Percentiles rank a stretch among this genome's conserved stretches.
Conservation (phyloP, 92 coral and sea anemone genomes). For the Actinostola sp. region DNA sequence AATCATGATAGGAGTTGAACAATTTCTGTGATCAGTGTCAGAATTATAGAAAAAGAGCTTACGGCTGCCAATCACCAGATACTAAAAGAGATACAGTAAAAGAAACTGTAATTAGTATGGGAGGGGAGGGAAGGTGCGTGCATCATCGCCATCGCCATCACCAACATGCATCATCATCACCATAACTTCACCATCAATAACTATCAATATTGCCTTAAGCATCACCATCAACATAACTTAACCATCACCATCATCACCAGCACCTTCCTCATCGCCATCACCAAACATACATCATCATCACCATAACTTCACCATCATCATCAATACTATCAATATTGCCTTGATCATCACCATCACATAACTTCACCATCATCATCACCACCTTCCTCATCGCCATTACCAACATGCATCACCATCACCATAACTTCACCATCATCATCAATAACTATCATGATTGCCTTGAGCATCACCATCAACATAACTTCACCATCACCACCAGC, state of each 20-base stretch:
- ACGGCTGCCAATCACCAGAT: constrained; percentile 88
- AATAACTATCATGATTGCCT: no score
- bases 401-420: no score
- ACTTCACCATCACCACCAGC: no score
- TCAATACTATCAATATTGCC: background rate
- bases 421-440: no score
- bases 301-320: background rate
- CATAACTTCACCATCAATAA: no score
- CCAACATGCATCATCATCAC: background rate
- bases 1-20: constrained; percentile 86
- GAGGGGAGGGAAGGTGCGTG: background rate
- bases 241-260: background rate
- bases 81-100: constrained; percentile 62
- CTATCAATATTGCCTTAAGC: background rate
- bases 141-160: no score
- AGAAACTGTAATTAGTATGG: background rate
- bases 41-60: constrained; percentile 96
- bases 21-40: constrained; percentile 84
- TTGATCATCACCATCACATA: background rate
- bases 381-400: no score
- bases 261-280: background rate
- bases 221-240: no score
- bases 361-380: no score
- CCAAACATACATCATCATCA: background rate
- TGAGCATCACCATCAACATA: no score